phyloP scores from a whole-genome alignment of 2,113 vertebrate species.

The Coracopsis vasa region DNA sequence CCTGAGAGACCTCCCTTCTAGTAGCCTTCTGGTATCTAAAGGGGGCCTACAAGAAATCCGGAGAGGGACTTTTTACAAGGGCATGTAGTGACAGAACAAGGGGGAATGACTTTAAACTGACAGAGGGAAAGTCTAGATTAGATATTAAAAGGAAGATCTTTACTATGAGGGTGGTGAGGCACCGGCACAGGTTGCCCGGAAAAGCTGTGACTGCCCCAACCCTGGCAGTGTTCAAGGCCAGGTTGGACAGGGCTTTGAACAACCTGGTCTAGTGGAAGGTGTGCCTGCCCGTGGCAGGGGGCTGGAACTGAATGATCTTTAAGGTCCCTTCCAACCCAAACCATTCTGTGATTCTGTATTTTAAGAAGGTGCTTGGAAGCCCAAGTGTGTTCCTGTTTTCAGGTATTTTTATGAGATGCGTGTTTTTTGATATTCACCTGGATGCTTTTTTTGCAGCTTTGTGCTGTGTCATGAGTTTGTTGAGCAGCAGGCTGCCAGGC shows the following conservation, averaged over 20 bases:
- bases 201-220: background rate
- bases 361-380: background rate
- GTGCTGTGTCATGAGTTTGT: fast-evolving
- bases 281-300: background rate
- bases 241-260: background rate
- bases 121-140: background rate
- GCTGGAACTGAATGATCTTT: background rate
- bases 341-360: background rate
- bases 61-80: background rate
- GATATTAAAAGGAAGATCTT: background rate
- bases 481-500: background rate
- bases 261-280: background rate
- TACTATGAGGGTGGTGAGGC: background rate
- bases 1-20: background rate
- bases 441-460: fast-evolving
- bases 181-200: background rate
- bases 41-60: background rate
- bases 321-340: background rate
- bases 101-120: background rate
- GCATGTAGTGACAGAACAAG: background rate
- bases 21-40: background rate
- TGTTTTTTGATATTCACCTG: fast-evolving
- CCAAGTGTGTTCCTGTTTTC: background rate
- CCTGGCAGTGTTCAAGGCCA: background rate
- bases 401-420: background rate